Evolutionary conservation across 2,888 invertebrate species (phyloP).

Genomic region (Amphimallon solstitiale): DNA sequence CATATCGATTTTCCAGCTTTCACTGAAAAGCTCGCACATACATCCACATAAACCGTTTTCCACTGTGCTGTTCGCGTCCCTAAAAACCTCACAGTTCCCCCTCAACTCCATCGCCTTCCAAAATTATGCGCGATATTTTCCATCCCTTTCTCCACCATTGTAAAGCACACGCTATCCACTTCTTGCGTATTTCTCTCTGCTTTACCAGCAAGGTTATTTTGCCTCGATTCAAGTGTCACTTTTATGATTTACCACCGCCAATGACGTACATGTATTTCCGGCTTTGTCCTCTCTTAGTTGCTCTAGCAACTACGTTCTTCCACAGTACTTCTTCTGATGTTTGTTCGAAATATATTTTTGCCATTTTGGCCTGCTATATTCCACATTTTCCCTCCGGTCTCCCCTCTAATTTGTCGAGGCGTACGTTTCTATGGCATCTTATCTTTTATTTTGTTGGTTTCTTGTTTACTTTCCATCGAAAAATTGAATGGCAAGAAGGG

Average conservation of each 20-base stretch:
- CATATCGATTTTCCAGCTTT: slow-evolving; percentile 48
- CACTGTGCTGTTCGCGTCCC: slow-evolving; percentile 29
- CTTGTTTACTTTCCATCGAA: too few relatives aligned
- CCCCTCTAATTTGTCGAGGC: too few relatives aligned
- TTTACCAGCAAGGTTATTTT: background rate
- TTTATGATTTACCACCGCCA: slow-evolving; percentile 33
- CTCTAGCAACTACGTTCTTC: slow-evolving; percentile 11
- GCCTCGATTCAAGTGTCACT: background rate
- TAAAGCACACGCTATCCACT: too few relatives aligned
- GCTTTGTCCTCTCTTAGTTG: slow-evolving; percentile 23
- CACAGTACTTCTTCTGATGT: background rate
- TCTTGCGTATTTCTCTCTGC: too few relatives aligned
- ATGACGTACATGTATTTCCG: slow-evolving; percentile 31
- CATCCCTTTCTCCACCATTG: background rate
- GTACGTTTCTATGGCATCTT: too few relatives aligned
- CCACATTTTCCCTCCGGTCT: too few relatives aligned
- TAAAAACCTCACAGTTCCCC: too few relatives aligned
- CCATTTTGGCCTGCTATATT: too few relatives aligned
- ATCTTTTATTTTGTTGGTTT: too few relatives aligned
- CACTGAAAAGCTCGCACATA: slow-evolving; percentile 38
- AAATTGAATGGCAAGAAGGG: too few relatives aligned
- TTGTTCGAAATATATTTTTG: too few relatives aligned
- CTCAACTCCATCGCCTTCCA: too few relatives aligned
- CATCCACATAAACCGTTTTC: slow-evolving; percentile 38
- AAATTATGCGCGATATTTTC: background rate